Evolutionary conservation across 1,140 invertebrate genomes (phyloP).

Genomic region (Drosophila mojavensis): DNA sequence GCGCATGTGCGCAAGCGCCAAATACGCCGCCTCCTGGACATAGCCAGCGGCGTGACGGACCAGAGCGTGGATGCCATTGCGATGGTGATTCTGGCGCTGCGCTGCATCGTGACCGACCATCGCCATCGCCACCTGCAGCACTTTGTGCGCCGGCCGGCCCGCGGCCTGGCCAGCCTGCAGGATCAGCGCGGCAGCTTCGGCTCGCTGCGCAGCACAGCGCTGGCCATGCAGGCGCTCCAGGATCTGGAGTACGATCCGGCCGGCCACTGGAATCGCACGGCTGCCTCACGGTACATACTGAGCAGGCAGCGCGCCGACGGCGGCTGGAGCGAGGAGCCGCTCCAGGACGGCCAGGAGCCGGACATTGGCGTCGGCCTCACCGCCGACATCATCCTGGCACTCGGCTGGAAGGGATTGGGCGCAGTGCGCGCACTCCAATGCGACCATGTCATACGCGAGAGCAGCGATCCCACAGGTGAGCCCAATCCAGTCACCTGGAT

Average conservation of each 20-base stretch:
- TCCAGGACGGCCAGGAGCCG: slow-evolving; percentile 83
- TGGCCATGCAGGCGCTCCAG: slow-evolving; percentile 91
- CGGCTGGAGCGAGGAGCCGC: slow-evolving; percentile 88
- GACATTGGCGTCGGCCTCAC: slow-evolving; percentile 87
- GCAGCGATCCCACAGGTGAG: slow-evolving; percentile 78
- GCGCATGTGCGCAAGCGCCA: slow-evolving; percentile 92
- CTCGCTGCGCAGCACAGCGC: slow-evolving; percentile 90
- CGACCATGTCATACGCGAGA: slow-evolving; percentile 85
- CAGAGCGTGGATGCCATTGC: slow-evolving; percentile 93
- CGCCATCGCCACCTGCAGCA: slow-evolving; percentile 91
- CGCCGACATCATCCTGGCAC: slow-evolving; percentile 90
- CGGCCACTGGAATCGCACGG: slow-evolving; percentile 90
- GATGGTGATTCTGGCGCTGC: slow-evolving; percentile 92
- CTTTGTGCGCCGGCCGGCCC: slow-evolving; percentile 90
- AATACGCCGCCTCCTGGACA: slow-evolving; percentile 90
- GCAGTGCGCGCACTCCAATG: slow-evolving; percentile 89
- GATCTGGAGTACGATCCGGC: slow-evolving; percentile 87
- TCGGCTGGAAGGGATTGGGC: slow-evolving; percentile 88
- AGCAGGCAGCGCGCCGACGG: slow-evolving; percentile 90
- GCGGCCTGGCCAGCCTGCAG: slow-evolving; percentile 90
- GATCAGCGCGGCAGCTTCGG: slow-evolving; percentile 92
- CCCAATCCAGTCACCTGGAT: too few species aligned
- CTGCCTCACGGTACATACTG: slow-evolving; percentile 89
- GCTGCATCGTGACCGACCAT: slow-evolving; percentile 93
- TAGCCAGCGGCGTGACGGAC: slow-evolving; percentile 90